Conservation (phyloP, 2,113 vertebrate species). For the Entelurus aequoreus region DNA sequence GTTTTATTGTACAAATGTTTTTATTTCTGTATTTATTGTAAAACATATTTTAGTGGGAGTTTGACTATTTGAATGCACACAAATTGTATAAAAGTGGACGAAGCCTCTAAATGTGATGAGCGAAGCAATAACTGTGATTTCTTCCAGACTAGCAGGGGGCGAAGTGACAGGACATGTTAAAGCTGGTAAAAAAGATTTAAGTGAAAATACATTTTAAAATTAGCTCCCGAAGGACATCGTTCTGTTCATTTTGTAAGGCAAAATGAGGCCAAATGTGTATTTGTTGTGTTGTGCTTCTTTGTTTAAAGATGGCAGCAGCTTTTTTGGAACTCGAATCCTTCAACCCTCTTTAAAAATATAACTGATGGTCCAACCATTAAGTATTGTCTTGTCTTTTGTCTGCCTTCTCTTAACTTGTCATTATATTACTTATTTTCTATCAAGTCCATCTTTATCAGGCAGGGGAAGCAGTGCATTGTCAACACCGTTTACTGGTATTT, state of each 20-base stretch:
- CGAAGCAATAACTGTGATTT: neutral
- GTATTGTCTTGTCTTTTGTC: neutral
- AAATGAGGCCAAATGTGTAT: neutral
- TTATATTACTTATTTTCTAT: no score
- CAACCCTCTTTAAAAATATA: neutral
- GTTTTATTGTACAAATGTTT: neutral
- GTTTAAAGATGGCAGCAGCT: neutral
- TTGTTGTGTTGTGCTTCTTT: neutral
- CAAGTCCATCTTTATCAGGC: no score
- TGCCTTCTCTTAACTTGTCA: neutral
- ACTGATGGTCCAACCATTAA: neutral
- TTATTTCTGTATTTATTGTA: conserved; percentile 63
- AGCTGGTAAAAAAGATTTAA: neutral
- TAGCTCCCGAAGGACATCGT: neutral
- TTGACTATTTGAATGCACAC: conserved; percentile 19
- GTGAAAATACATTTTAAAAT: neutral
- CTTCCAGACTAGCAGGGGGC: neutral
- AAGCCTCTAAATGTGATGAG: no score
- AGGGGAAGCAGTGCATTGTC: no score
- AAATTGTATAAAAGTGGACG: no score
- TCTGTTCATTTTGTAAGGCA: neutral
- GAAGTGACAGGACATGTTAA: neutral
- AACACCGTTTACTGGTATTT: no score
- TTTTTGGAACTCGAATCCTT: neutral
- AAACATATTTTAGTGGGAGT: conserved; percentile 40